phyloP scores from a whole-genome alignment of 1,140 invertebrate species.

The Muscidifurax raptorellus region DNA sequence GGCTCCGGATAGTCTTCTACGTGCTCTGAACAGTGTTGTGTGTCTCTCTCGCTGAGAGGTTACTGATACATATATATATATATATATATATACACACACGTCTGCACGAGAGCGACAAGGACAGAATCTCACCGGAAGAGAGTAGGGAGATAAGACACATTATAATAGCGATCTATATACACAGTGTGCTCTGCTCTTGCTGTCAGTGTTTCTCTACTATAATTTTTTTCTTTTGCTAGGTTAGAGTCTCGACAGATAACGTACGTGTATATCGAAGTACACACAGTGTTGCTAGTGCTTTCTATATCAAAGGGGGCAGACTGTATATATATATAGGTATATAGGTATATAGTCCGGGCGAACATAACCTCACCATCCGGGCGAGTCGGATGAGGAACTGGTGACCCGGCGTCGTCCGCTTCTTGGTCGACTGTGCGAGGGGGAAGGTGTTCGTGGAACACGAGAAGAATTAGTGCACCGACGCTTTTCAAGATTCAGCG shows the following conservation, averaged over 20 bases:
- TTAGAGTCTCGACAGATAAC: background rate
- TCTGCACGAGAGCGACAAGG: background rate
- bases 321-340: background rate
- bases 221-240: background rate
- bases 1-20: background rate
- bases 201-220: background rate
- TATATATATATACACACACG: too few relatives aligned
- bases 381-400: background rate
- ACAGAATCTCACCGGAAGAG: background rate
- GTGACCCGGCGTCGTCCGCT: slow-evolving; percentile 13
- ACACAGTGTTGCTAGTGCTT: background rate
- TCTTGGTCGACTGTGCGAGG: background rate
- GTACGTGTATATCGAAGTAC: background rate
- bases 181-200: background rate
- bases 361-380: background rate
- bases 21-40: too few relatives aligned
- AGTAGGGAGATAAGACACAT: background rate
- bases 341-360: background rate
- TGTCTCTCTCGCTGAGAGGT: background rate
- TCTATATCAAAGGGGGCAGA: background rate
- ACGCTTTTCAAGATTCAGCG: background rate
- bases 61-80: background rate
- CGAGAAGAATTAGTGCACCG: background rate
- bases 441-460: background rate
- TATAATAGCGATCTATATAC: too few relatives aligned